Evolutionary conservation across 92 coral and sea anemone genomes (phyloP).

Genomic region (Heteractis magnifica): DNA sequence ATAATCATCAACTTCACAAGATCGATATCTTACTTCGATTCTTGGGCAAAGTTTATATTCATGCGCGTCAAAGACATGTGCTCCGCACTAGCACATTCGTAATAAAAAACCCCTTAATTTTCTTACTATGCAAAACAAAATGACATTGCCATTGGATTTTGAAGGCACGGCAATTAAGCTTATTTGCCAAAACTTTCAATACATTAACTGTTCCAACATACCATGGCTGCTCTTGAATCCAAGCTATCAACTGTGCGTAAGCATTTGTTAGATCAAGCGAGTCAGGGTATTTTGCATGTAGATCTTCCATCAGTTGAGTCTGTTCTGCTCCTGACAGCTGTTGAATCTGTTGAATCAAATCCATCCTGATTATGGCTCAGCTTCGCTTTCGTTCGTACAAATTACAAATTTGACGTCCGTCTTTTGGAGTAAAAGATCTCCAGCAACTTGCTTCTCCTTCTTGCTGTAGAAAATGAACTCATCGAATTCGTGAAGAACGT

Average conservation of each 20-base stretch:
- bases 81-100: not conserved
- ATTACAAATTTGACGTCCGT: not conserved
- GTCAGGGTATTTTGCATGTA: conserved; percentile 48
- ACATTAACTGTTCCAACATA: conserved; percentile 14
- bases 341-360: conserved; percentile 56
- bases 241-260: conserved; percentile 67
- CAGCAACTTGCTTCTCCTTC: not conserved
- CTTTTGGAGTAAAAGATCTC: not conserved
- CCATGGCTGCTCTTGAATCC: conserved; percentile 83
- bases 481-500: not conserved
- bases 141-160: not conserved
- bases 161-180: not conserved
- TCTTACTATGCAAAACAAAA: not conserved
- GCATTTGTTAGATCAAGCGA: conserved; percentile 78
- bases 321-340: conserved; percentile 35
- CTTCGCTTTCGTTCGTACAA: not conserved
- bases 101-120: not conserved
- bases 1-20: no score
- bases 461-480: not conserved
- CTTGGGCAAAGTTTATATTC: no score
- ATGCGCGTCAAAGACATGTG: not conserved
- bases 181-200: not conserved
- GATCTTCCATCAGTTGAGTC: conserved; percentile 41
- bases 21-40: no score
- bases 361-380: conserved; percentile 23